These are phyloP conservation scores for Caiman crocodilus DNA, from an alignment of 2,797 vertebrate genomes.

Conservation along the genomic window DNA sequence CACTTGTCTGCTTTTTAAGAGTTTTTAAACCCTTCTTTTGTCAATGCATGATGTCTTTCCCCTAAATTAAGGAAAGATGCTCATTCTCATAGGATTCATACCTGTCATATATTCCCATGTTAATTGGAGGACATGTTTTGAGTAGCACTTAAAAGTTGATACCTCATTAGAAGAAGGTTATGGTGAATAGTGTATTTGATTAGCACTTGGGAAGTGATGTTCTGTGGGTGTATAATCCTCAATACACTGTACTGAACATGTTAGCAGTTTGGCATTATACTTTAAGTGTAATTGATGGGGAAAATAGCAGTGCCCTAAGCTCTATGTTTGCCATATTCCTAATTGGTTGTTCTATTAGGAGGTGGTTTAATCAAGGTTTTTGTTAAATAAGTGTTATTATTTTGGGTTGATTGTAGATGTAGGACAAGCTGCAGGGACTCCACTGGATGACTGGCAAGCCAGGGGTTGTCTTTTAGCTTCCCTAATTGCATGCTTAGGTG, in stretches of 20 bases:
- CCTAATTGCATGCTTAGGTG: background rate
- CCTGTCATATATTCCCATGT: conserved; percentile 13
- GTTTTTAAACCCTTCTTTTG: conserved; percentile 32
- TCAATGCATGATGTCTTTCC: background rate
- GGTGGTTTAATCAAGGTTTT: background rate
- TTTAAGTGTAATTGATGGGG: background rate
- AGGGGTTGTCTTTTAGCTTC: background rate
- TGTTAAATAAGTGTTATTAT: background rate
- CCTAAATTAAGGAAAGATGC: conserved; percentile 44
- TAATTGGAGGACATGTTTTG: conserved; percentile 60
- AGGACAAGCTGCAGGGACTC: background rate
- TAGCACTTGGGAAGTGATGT: conserved; percentile 13
- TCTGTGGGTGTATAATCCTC: background rate
- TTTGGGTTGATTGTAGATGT: background rate
- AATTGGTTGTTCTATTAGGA: background rate
- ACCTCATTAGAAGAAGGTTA: background rate
- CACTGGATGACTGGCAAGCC: background rate
- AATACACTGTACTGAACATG: background rate
- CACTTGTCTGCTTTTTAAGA: conserved; percentile 29
- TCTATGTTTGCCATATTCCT: background rate
- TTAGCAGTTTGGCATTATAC: background rate
- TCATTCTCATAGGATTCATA: conserved; percentile 29
- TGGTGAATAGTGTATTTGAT: background rate
- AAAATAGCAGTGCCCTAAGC: background rate
- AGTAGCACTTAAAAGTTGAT: conserved; percentile 30